Conservation (phyloP, 2,113 vertebrate species). For the Aramus guarauna region DNA sequence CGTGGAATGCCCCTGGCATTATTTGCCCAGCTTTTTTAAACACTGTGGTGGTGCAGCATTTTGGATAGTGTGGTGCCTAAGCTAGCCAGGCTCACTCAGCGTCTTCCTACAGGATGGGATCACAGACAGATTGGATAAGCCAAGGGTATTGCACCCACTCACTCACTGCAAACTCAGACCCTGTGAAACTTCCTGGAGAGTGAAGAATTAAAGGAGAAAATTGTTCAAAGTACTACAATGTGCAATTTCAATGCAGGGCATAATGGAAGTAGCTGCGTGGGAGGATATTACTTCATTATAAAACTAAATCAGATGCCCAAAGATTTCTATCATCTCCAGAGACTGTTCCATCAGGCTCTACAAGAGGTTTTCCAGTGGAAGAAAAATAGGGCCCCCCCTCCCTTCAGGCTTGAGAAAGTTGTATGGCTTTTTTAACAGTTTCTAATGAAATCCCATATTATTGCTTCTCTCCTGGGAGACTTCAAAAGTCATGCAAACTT, state of each 20-base stretch:
- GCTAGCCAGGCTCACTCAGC: neutral
- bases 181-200: neutral
- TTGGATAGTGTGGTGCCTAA: neutral
- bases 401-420: constrained; percentile 4
- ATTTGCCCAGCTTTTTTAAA: neutral
- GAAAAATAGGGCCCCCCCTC: neutral
- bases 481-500: constrained; percentile 40
- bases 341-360: neutral
- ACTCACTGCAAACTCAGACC: neutral
- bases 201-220: neutral
- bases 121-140: neutral
- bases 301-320: constrained; percentile 25
- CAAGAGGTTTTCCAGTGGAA: constrained; percentile 6
- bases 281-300: constrained; percentile 32
- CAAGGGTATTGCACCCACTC: neutral
- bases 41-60: neutral
- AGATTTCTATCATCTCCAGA: constrained; percentile 5
- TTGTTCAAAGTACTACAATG: neutral
- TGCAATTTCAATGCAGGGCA: neutral
- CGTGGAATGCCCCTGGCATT: neutral
- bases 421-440: constrained; percentile 15
- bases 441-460: constrained; percentile 28
- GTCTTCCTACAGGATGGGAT: neutral
- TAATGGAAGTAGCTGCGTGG: neutral
- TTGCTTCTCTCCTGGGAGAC: constrained; percentile 15